Base-by-base conservation (phyloP, 2,113 vertebrate genomes). In the Manacus vitellinus region DNA sequence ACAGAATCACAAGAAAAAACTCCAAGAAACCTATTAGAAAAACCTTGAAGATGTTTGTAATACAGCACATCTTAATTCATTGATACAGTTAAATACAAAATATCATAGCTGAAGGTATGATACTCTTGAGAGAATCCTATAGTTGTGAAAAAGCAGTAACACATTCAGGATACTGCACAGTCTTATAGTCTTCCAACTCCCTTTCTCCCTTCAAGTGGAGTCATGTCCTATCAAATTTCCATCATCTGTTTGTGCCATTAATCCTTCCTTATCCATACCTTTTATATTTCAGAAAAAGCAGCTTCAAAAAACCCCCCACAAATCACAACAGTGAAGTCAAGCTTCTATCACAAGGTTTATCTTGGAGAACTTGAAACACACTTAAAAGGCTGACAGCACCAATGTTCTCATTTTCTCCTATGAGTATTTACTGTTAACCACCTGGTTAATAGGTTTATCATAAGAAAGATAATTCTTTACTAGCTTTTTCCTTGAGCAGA, bases 401-500 rank as follows among this genome's bases (percentile, higher is more conserved):
- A 77, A 49, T 24, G 41, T 15, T 82, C 46, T 39, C 20, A 33
- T 58, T 86, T 84, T 80, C 54, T 70, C 61, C 33, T 24, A 31
- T 3, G 16, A 54, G 39, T 20, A 46, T 70, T 90, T 77, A 22
- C 79, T 62, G 43, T 71, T 77, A 92, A 52, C 18, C 66, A 94
- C 12, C 41, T 89, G n/a, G 16, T 85, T 72, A 92, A 20, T 6
- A 85, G 41, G 24, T 73, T 88, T 62, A 84, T 43, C 20, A 6
- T 9, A 62, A 76, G 25, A 77, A 0, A 76, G 44, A 12, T 51
- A 91, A 70, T 88, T 86, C 71, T 99, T 98, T 98, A 99, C 99
- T 97, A 89, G 99, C 98, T 99, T 99, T 99, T 93, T 99, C 99
- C 96, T 99, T 99, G 30, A 99, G 98, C 93, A 99, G 98, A 96